Evolutionary conservation across 1,140 invertebrate species (phyloP).

Genomic region (Trichonephila inaurata): DNA sequence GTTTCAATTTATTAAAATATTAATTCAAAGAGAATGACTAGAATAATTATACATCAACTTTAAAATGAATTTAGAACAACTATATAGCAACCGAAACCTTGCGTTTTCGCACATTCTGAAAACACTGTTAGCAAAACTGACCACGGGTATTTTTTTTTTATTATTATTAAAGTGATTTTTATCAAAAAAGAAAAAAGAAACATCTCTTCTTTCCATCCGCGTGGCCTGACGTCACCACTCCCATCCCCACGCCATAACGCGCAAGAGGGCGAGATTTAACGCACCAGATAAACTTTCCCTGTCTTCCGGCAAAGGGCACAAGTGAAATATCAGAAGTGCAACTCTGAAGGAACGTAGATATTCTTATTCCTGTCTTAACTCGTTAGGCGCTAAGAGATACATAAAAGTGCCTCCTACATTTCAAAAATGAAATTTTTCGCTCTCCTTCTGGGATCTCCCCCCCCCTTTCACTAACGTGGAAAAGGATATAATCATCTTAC

Average conservation of each 20-base stretch:
- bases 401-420: constrained; percentile 76
- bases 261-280: constrained; percentile 16
- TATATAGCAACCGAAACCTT: no score
- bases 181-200: neutral
- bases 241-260: neutral
- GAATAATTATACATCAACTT: no score
- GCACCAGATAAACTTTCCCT: constrained; percentile 18
- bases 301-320: neutral
- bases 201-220: neutral
- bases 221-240: constrained; percentile 12
- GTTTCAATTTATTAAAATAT: no score
- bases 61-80: no score
- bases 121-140: no score
- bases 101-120: no score
- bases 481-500: constrained; percentile 67
- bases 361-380: constrained; percentile 76
- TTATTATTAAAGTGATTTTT: no score
- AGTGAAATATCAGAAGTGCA: constrained; percentile 72
- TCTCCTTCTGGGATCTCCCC: neutral
- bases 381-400: constrained; percentile 75
- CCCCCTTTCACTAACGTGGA: constrained; percentile 25
- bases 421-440: constrained; percentile 76
- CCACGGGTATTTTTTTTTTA: no score
- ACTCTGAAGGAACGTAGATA: constrained; percentile 61
- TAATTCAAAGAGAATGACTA: no score